A percentile compares a stretch with the other conserved stretches of the same genome.
These are phyloP conservation scores for Serranus cabrilla DNA, from an alignment of 2,797 vertebrate genomes.

Conservation along the genomic window DNA sequence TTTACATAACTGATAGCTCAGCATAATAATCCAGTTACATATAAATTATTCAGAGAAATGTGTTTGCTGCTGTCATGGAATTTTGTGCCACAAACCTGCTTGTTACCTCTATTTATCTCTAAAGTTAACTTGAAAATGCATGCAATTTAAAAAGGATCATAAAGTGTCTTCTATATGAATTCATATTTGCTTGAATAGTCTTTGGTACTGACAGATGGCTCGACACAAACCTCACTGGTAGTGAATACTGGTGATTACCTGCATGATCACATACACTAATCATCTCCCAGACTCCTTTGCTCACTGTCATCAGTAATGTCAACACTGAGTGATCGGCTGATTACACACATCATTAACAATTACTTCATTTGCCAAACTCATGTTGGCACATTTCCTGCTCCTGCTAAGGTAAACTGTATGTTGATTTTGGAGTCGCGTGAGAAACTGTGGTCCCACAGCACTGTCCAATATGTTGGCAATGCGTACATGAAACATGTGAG, in stretches of 20 bases:
- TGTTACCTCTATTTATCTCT: background rate
- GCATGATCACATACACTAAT: conserved; percentile 47
- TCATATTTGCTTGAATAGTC: background rate
- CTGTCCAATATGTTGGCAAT: background rate
- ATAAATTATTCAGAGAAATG: background rate
- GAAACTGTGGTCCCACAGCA: conserved; percentile 1
- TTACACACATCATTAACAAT: conserved; percentile 69
- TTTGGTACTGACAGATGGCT: conserved; percentile 14
- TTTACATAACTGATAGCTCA: background rate
- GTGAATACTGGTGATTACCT: conserved; percentile 35
- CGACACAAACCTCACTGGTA: background rate
- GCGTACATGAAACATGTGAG: background rate
- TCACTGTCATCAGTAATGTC: conserved; percentile 57
- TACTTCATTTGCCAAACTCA: conserved; percentile 40
- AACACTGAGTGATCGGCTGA: conserved; percentile 53
- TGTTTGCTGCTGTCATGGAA: background rate
- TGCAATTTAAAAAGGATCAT: background rate
- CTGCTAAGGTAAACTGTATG: conserved; percentile 23
- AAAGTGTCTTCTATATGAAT: background rate
- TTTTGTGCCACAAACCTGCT: background rate
- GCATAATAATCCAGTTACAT: background rate
- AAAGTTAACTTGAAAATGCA: background rate
- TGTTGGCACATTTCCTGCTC: conserved; percentile 26
- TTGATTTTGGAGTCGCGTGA: conserved; percentile 12
- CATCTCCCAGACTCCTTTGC: conserved; percentile 40